Evolutionary conservation across 1,140 invertebrate genomes (phyloP).

Genomic region (Nasonia longicornis): DNA sequence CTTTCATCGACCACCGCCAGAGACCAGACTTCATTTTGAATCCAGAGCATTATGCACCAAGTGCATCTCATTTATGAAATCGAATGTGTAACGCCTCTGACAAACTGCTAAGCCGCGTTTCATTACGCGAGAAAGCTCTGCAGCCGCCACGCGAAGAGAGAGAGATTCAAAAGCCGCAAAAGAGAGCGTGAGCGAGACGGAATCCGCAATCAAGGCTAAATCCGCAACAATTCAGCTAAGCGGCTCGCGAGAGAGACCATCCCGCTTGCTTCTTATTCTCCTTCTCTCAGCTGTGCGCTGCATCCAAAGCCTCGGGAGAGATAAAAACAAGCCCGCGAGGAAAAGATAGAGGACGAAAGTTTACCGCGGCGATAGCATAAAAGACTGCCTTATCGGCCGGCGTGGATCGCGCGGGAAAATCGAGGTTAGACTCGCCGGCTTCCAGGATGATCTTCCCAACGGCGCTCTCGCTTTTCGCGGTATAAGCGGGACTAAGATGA

Average conservation of each 20-base stretch:
- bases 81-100: not conserved
- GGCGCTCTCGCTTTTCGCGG: not conserved
- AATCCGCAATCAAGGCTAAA: conserved; percentile 28
- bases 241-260: not conserved
- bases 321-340: conserved; percentile 1
- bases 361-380: conserved; percentile 21
- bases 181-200: not conserved
- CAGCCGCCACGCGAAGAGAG: not conserved
- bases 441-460: not conserved
- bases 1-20: not conserved
- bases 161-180: not conserved
- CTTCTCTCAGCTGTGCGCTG: not conserved
- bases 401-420: not conserved
- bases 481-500: conserved; percentile 58
- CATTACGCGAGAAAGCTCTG: not conserved
- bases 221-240: conserved; percentile 27
- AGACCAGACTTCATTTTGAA: not conserved
- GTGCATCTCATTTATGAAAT: not conserved
- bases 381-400: conserved; percentile 15
- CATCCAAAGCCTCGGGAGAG: not conserved
- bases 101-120: not conserved
- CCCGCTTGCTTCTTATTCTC: not conserved
- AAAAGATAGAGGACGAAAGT: conserved; percentile 13
- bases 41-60: not conserved
- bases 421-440: not conserved